These are phyloP conservation scores for Prinia subflava DNA, from an alignment of 2,113 vertebrate species.

Conservation along the genomic window DNA sequence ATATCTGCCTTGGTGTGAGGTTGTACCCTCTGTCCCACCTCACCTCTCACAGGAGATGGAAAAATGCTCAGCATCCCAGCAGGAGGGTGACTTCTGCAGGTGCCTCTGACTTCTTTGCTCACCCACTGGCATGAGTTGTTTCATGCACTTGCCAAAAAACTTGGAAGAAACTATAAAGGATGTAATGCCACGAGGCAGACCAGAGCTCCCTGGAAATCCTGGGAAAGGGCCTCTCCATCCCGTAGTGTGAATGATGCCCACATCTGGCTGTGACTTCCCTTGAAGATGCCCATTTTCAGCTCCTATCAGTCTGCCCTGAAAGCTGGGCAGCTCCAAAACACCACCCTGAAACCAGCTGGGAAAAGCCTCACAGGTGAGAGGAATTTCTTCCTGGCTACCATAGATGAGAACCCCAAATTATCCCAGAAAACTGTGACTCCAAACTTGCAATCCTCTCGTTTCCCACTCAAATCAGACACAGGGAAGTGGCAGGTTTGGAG, in stretches of 20 bases:
- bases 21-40: background rate
- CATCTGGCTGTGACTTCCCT: background rate
- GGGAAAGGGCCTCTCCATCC: background rate
- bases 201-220: background rate
- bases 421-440: background rate
- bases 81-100: background rate
- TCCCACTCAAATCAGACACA: background rate
- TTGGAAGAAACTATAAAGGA: background rate
- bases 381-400: background rate
- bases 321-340: background rate
- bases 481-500: background rate
- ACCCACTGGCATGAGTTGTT: background rate
- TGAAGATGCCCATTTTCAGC: background rate
- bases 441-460: background rate
- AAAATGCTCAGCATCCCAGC: background rate
- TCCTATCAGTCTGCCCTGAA: background rate
- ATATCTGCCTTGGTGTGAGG: background rate
- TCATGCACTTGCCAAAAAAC: background rate
- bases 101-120: background rate
- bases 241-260: background rate
- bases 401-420: background rate
- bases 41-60: background rate
- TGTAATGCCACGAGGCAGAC: background rate
- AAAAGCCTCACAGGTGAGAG: background rate
- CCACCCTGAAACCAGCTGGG: background rate